Evolutionary conservation across 2,888 invertebrate genomes (phyloP).

Genomic region (Eristalinus aeneus): DNA sequence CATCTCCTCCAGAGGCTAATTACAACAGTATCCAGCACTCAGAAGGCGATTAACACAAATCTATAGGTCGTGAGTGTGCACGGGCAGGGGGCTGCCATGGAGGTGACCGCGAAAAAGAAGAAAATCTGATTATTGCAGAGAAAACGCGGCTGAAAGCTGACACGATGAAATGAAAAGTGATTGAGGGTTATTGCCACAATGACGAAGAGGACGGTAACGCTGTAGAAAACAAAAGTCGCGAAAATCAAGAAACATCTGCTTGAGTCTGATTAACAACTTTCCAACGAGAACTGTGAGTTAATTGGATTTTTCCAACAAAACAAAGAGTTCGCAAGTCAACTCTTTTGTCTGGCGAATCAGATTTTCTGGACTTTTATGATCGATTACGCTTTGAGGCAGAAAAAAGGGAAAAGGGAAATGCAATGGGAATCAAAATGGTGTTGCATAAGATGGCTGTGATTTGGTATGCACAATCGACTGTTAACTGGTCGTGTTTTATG

Average conservation of each 20-base stretch:
- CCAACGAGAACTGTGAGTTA: background rate
- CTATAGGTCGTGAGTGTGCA: constrained; percentile 40
- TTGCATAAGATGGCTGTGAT: background rate
- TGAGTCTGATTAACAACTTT: background rate
- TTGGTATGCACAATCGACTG: background rate
- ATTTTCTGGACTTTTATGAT: background rate
- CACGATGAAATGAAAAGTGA: constrained; percentile 53
- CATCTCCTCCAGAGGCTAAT: background rate
- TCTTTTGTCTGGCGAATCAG: constrained; percentile 14
- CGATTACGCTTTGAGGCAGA: background rate
- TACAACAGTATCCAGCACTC: background rate
- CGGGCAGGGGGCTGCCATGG: background rate
- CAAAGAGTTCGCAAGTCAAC: constrained; percentile 8
- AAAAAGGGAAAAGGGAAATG: background rate
- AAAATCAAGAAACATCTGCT: background rate
- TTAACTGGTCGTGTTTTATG: background rate
- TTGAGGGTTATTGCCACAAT: constrained; percentile 57
- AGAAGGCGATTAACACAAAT: constrained; percentile 51
- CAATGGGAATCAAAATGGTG: background rate
- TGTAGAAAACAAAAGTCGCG: constrained; percentile 48
- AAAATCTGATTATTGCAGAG: constrained; percentile 52
- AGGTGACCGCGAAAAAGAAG: background rate
- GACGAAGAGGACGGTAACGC: constrained; percentile 4
- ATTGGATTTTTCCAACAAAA: background rate
- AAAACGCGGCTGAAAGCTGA: background rate